Evolutionary conservation across 2,797 vertebrate genomes (phyloP), one percentile per base, ranked within the genome.

Genomic region (Pseudocheirus occidentalis): DNA sequence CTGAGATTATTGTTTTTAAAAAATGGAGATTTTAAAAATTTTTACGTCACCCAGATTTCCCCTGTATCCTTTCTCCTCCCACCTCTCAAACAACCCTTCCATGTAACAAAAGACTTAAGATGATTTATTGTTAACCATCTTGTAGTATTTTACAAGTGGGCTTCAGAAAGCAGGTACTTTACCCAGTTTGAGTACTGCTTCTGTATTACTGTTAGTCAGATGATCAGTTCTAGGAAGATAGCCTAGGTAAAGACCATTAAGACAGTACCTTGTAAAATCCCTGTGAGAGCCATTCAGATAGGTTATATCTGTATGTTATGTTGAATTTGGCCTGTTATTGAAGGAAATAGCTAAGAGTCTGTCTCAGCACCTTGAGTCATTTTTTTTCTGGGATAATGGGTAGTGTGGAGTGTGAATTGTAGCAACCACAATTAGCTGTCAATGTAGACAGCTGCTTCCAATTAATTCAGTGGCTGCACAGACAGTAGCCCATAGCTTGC

Each of bases 291-390:
- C 34, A 16, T 5, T 91, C 0, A 40, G 91, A 91, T 5, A 34
- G 53, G 9, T 96, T 94, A 56, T 90, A 2, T 93, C 40, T 46
- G 0, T 5, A 94, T 50, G 34, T 28, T 93, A 34, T 91, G 54
- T 96, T 73, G 73, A 95, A 54, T 91, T 93, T 96, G 91, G 92
- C 31, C 27, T 94, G 95, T 94, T 96, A 95, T 90, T 57, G 90
- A 94, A 94, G 57, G 91, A 92, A 55, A 46, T 91, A 59, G 31
- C 21, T 59, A 7, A 10, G 55, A 90, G 14, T 91, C 93, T 59
- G 56, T 53, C 21, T 94, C 28, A 59, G 81, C 92, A 34, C 95
- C 73, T 53, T 93, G 91, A 92, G 21, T 73, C 28, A 73, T 93
- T 95, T 95, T 93, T 92, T 90, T 13, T 59, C 50, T 95, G 89